phyloP scores from a whole-genome alignment of 1,140 invertebrate species.

The Calosoma granatense region DNA sequence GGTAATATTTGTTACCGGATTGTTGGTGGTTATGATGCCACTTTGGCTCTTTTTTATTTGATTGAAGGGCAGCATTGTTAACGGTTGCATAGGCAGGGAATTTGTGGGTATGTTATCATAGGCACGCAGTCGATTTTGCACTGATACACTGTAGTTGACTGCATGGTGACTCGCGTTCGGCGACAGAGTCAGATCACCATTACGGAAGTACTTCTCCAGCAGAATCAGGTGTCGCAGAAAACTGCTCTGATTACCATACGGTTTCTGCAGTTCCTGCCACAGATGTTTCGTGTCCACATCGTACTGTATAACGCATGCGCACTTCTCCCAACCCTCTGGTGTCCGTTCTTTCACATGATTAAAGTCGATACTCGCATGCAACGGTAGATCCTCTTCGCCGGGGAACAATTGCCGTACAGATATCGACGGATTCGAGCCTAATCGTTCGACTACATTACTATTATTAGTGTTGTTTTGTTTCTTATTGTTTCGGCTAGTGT shows the following conservation, averaged over 20 bases:
- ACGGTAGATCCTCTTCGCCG: constrained; percentile 66
- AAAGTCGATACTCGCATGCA: constrained; percentile 63
- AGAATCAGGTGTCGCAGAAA: constrained; percentile 71
- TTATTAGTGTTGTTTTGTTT: constrained; percentile 19
- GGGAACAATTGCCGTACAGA: constrained; percentile 69
- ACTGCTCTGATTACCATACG: constrained; percentile 74
- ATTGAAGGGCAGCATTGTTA: constrained; percentile 28
- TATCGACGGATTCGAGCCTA: constrained; percentile 67
- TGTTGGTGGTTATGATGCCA: constrained; percentile 20
- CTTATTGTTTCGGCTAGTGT: no score
- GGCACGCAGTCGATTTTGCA: constrained; percentile 63
- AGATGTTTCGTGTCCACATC: constrained; percentile 67
- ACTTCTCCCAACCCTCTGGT: constrained; percentile 72
- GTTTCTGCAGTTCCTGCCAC: constrained; percentile 70
- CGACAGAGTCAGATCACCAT: constrained; percentile 62
- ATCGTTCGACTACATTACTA: constrained; percentile 27
- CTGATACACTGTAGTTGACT: constrained; percentile 64
- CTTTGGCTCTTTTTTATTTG: constrained; percentile 22
- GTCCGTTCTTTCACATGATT: constrained; percentile 50
- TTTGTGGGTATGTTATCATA: constrained; percentile 50
- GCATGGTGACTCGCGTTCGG: constrained; percentile 62
- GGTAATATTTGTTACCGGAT: constrained; percentile 3
- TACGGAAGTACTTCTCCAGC: constrained; percentile 67
- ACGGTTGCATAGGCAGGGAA: constrained; percentile 24
- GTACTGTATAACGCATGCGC: constrained; percentile 65